Evolutionary conservation across 1,140 invertebrate genomes (phyloP), one percentile per base, ranked within the genome.

Genomic region (Aricia agestis): DNA sequence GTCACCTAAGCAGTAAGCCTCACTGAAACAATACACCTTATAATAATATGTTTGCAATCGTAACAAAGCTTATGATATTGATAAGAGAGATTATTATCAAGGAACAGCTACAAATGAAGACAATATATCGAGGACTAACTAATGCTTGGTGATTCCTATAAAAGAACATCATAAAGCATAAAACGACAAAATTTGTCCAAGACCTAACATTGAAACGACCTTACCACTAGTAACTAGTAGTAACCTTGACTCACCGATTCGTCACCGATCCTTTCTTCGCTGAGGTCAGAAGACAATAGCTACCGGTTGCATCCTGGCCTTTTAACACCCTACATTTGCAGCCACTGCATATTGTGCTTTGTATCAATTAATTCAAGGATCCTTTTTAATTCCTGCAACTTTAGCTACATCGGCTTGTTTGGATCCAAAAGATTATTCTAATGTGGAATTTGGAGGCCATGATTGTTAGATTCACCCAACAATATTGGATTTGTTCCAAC

Each of bases 401-500:
- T 32, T 1, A 7, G 66, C 13, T 71, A 67, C 31, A 75, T 78
- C 42, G 19, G 63, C 11, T 69, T 58, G 73, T 81, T 74, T 59
- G 18, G 42, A 10, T 45, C 18, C 76, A 41, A 59, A 41, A 70
- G 59, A 57, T 70, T 83, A 87, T 86, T 87, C 85, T 85, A 87
- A 89, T 89, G 84, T 79, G 84, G 85, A 85, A 89, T 89, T 89
- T 87, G 85, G 85, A 87, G 85, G 87, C 83, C 86, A 73, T 77
- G 74, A 81, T 83, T 81, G 79, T 82, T 72, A 75, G 81, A 74
- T 76, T 76, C 74, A 75, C 73, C 76, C 81, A 83, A 85, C 83
- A 89, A 85, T 89, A 86, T 89, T 89, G 87, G 87, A 89, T 86
- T 84, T 72, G 82, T 85, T 89, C 87, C 87, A 89, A 87, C 72